phyloP scores from a whole-genome alignment of 2,797 vertebrate genomes.

The Vipera ursinii region DNA sequence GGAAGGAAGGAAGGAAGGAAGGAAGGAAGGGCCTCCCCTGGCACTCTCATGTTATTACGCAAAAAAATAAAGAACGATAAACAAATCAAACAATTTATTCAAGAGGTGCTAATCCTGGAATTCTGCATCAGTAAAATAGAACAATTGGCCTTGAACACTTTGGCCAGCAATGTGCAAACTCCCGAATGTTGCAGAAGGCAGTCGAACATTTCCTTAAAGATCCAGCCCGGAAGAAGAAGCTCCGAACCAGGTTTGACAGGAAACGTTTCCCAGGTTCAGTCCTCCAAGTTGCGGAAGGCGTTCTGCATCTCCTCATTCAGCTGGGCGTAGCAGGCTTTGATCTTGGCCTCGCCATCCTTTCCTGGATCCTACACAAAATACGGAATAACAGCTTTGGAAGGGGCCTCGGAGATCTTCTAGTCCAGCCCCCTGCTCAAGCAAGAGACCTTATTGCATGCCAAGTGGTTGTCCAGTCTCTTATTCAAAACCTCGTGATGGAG shows the following conservation, averaged over 20 bases:
- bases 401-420: not conserved
- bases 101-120: not conserved
- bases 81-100: not conserved
- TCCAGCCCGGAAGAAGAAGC: not conserved
- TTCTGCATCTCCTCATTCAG: slow-evolving; percentile 64
- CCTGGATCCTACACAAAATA: slow-evolving; percentile 45
- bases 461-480: too few relatives aligned
- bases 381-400: not conserved
- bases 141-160: not conserved
- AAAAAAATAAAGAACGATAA: not conserved
- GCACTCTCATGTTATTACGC: not conserved
- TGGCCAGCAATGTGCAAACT: not conserved
- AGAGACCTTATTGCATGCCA: not conserved
- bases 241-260: not conserved
- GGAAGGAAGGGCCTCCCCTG: not conserved
- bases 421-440: not conserved
- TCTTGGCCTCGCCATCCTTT: slow-evolving; percentile 59
- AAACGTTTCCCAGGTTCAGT: slow-evolving; percentile 21
- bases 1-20: too few relatives aligned
- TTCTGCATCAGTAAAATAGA: not conserved
- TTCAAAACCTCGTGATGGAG: too few relatives aligned
- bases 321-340: slow-evolving; percentile 41
- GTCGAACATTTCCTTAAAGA: not conserved
- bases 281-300: slow-evolving; percentile 60
- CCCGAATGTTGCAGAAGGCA: not conserved